These are phyloP conservation scores for Coleophora deauratella DNA, from an alignment of 2,888 invertebrate species.

Conservation along the genomic window DNA sequence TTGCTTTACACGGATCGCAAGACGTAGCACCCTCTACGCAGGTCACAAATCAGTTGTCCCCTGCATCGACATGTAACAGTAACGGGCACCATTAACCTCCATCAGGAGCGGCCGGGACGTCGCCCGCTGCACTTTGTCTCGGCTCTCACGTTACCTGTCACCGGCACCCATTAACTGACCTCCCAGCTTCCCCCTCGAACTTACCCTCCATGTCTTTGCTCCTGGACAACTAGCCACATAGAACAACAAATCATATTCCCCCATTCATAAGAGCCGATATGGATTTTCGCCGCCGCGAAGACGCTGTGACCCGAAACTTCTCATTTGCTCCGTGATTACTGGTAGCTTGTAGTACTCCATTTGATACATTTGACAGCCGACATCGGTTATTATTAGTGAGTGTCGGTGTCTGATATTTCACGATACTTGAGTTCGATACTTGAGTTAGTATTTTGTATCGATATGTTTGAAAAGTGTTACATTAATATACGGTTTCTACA, in stretches of 20 bases:
- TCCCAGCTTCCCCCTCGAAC: constrained; percentile 52
- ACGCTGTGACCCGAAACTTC: constrained; percentile 57
- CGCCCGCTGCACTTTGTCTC: constrained; percentile 61
- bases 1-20: no score
- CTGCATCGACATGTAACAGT: constrained; percentile 17
- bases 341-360: constrained; percentile 30
- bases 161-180: constrained; percentile 66
- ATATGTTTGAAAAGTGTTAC: constrained; percentile 14
- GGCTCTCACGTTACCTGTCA: constrained; percentile 67
- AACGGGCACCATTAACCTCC: constrained; percentile 32
- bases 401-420: constrained; percentile 34
- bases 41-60: not conserved
- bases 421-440: constrained; percentile 8
- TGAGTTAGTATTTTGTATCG: constrained; percentile 30
- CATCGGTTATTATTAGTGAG: constrained; percentile 50
- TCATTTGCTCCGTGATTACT: constrained; percentile 64
- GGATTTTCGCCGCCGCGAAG: constrained; percentile 12
- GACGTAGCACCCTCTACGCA: no score
- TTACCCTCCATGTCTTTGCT: constrained; percentile 51
- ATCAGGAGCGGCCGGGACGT: constrained; percentile 26
- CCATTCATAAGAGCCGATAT: constrained; percentile 31
- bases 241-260: constrained; percentile 19
- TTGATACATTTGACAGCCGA: constrained; percentile 44
- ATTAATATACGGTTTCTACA: not conserved
- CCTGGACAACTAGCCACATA: constrained; percentile 30